Percentiles rank a stretch among this genome's conserved stretches.
phyloP scores from a whole-genome alignment of 64 coral and sea anemone species.

The Acropora tenuis region DNA sequence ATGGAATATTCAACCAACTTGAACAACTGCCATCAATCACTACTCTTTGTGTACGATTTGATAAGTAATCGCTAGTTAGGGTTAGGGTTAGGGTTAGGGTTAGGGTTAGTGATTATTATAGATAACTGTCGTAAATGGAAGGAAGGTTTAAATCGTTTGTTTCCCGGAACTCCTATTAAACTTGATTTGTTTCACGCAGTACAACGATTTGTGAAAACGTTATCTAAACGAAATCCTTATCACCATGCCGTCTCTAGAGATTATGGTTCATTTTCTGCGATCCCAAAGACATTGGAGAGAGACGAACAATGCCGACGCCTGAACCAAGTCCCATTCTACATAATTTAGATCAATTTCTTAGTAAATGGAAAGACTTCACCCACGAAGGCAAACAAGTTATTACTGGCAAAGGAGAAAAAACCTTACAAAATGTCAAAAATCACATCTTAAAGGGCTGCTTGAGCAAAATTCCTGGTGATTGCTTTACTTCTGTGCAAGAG shows the following conservation, averaged over 20 bases:
- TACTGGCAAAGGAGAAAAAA: constrained; percentile 1
- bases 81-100: neutral
- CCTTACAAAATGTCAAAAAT: constrained; percentile 27
- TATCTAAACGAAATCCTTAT: constrained; percentile 7
- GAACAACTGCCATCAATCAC: too few relatives aligned
- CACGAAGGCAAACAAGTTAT: neutral
- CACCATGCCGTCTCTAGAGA: neutral
- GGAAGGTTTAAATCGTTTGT: neutral
- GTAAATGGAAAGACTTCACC: constrained; percentile 3
- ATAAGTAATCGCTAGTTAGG: too few relatives aligned
- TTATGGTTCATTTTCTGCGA: constrained; percentile 5
- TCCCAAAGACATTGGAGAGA: neutral
- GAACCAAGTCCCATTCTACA: neutral
- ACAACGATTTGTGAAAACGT: constrained; percentile 8
- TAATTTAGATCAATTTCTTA: constrained; percentile 24
- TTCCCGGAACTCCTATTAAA: neutral
- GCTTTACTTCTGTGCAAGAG: constrained; percentile 38
- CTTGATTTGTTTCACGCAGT: constrained; percentile 35
- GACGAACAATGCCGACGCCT: neutral
- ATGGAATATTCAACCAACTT: too few relatives aligned
- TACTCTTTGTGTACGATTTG: too few relatives aligned
- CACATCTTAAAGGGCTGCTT: constrained; percentile 52
- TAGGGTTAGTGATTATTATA: neutral
- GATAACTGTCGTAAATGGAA: constrained; percentile 28
- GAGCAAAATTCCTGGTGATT: constrained; percentile 43